Conservation (phyloP, 2,888 invertebrate species). For the Drosophila monieri region DNA sequence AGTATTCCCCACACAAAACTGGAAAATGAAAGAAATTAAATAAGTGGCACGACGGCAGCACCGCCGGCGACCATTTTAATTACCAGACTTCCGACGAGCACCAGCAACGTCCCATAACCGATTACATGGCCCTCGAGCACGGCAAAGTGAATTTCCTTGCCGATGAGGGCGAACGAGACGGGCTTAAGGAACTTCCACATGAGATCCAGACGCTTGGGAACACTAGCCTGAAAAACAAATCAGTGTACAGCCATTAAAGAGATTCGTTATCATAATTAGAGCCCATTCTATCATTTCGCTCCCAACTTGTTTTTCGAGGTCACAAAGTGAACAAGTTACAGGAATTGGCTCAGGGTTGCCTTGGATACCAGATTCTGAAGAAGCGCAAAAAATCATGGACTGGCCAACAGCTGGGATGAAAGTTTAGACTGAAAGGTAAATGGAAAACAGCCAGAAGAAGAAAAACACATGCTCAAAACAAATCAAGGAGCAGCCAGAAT, state of each 20-base stretch:
- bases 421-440: conserved; percentile 13
- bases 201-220: conserved; percentile 85
- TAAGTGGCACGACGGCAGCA: conserved; percentile 34
- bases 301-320: background rate
- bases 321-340: conserved; percentile 1
- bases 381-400: background rate
- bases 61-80: conserved; percentile 83
- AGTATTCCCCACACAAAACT: conserved; percentile 28
- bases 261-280: background rate
- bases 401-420: conserved; percentile 13
- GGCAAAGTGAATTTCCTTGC: conserved; percentile 88
- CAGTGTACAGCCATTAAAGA: conserved; percentile 26
- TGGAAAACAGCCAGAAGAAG: conserved; percentile 5
- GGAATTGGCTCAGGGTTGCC: conserved; percentile 32
- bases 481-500: conserved; percentile 30
- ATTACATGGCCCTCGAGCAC: conserved; percentile 84
- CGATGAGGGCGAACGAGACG: conserved; percentile 90
- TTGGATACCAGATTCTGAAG: conserved; percentile 10
- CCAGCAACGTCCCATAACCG: conserved; percentile 85
- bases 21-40: conserved; percentile 50
- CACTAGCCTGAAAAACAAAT: conserved; percentile 84
- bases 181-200: conserved; percentile 91
- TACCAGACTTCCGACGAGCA: conserved; percentile 84
- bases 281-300: background rate
- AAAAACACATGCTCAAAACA: conserved; percentile 34